These are phyloP conservation scores for Cladopsammia gracilis DNA, from an alignment of 64 coral and sea anemone genomes.

Conservation along the genomic window DNA sequence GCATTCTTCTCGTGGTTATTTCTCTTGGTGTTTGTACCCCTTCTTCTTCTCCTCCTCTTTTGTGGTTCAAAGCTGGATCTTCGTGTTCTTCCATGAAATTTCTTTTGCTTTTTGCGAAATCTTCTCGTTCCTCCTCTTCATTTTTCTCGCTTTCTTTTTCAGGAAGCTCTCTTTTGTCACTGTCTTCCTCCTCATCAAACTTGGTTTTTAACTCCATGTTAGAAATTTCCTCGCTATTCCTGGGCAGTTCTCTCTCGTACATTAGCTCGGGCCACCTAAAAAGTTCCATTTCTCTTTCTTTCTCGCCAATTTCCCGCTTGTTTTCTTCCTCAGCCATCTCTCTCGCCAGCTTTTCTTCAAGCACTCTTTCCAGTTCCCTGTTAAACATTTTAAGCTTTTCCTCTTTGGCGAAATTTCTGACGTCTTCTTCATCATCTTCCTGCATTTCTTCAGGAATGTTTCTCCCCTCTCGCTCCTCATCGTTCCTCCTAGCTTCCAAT, in stretches of 20 bases:
- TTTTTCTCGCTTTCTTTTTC: background rate
- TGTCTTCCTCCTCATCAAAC: background rate
- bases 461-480: background rate
- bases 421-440: background rate
- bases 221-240: background rate
- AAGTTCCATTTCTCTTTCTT: background rate
- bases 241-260: background rate
- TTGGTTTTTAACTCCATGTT: background rate
- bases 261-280: background rate
- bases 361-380: background rate
- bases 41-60: background rate
- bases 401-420: background rate
- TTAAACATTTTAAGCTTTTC: background rate
- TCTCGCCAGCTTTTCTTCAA: background rate
- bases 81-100: constrained; percentile 1
- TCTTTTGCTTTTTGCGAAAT: background rate
- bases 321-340: background rate
- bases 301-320: background rate
- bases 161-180: background rate
- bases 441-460: background rate
- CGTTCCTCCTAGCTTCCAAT: background rate
- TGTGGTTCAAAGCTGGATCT: background rate
- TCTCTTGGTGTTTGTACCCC: background rate
- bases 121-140: background rate
- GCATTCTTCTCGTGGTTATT: background rate